Evolutionary conservation across 37 sponge, comb jelly and placozoan species (phyloP).

Genomic region (Haliclona indistincta): DNA sequence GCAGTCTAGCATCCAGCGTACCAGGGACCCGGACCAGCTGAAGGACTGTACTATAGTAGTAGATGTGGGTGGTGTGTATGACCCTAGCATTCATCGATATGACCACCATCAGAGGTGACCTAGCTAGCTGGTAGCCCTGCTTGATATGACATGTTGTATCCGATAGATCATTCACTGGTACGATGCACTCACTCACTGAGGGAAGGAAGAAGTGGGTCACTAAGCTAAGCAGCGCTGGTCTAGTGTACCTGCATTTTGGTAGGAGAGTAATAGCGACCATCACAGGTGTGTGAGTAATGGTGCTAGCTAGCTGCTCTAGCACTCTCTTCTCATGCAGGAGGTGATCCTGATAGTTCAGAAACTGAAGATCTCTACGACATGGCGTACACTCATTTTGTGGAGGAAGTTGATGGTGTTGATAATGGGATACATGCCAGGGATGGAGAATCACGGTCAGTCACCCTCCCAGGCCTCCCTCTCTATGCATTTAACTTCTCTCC

Average conservation of each 20-base stretch:
- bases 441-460: slow-evolving; percentile 59
- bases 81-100: slow-evolving; percentile 73
- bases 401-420: slow-evolving; percentile 93
- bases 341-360: background rate
- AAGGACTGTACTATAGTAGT: slow-evolving; percentile 85
- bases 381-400: slow-evolving; percentile 78
- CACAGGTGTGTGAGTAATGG: slow-evolving; percentile 24
- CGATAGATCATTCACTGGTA: slow-evolving; percentile 64
- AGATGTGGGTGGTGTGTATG: slow-evolving; percentile 92
- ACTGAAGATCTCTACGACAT: slow-evolving; percentile 22
- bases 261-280: slow-evolving; percentile 61
- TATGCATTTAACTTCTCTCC: background rate
- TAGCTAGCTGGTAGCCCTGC: background rate
- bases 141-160: background rate
- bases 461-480: background rate
- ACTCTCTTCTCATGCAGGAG: background rate
- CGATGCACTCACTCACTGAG: slow-evolving; percentile 75
- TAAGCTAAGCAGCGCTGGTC: slow-evolving; percentile 95
- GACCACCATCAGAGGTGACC: slow-evolving; percentile 93
- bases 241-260: slow-evolving; percentile 91
- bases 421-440: slow-evolving; percentile 79
- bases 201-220: slow-evolving; percentile 73
- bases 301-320: background rate
- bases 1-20: slow-evolving; percentile 69
- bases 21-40: slow-evolving; percentile 58